Evolutionary conservation across 2,797 vertebrate genomes (phyloP), one percentile per base, ranked within the genome.

Genomic region (Sebastiscus albofasciatus): DNA sequence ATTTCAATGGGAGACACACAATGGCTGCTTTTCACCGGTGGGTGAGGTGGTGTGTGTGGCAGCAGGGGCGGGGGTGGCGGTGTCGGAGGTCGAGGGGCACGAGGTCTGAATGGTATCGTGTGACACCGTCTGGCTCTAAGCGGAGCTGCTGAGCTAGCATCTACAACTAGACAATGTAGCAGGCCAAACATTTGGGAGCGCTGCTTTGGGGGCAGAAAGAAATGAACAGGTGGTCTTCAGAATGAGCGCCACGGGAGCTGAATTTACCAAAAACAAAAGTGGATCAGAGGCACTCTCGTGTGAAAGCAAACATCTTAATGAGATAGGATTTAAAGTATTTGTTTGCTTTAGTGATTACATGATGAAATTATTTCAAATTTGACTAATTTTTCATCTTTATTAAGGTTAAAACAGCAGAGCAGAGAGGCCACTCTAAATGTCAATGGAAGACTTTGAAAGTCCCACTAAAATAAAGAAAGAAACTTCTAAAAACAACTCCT

Each of bases 1-100:
- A 85, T 91, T 90, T 92, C 65, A 90, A 34, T 68, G 54, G 56
- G 69, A 75, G 71, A 77, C 68, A 67, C 39, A 93, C 87, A 91
- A 91, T 81, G 36, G 73, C 60, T 75, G 70, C 84, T 83, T 92
- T 90, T 88, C 71, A 91, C 59, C 14, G 1, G 11, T 49, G 70
- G 64, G 16, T 49, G 42, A 75, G 79, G 62, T 62, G 73, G 52
- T 79, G 72, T 74, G 75, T 73, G 72, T 26, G 60, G 69, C 24
- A 71, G 72, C 49, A 65, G 27, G 58, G 61, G 60, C 9, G 54
- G 62, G 54, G 69, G 56, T 11, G 54, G 24, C 65, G 75, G 73
- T 80, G 86, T 81, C 55, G 66, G 73, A 79, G 90, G 90, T 89
- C 77, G 27, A 49, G 74, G 83, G 83, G 42, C 75, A 68, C 13